Evolutionary conservation across 2,113 vertebrate species (phyloP), one percentile per base, ranked within the genome.

Genomic region (Pleuronectes platessa): DNA sequence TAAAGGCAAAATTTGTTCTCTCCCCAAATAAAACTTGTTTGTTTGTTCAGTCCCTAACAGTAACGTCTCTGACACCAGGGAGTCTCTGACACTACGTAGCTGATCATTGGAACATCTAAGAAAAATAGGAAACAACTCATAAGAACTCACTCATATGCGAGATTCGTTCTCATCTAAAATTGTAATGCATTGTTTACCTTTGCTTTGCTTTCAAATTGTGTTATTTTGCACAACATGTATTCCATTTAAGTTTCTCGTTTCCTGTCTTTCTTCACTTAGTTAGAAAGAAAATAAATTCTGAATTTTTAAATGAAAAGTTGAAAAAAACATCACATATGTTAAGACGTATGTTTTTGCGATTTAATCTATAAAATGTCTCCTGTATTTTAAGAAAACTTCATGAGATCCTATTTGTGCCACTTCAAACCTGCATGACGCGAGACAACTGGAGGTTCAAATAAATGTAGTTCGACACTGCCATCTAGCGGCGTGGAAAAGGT

Each of bases 401-500:
- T 3, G 15, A 5, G 14, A 49, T 49, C 5, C 17, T 18, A 17
- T 42, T 42, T 12, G 13, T 61, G 65, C 18, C 0, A 14, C 37
- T 17, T 35, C 62, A 14, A 37, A 15, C 5, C 12, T 21, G 20
- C 0, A 23, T 11, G 6, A 59, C 2, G 11, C 3, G 12, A 21
- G 15, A 23, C 7, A 56, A 1, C 3, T 21, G 21, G 5, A 37
- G 2, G 1, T 4, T 60, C 68, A 18, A 51, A 49, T 27, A 76
- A 68, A 75, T 26, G 11, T 18, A 78, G 58, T 24, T 42, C 4
- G 15, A 82, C 31, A 45, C 47, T 47, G 79, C 78, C 84, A 88
- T 79, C 90, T 82, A 72, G 4, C 2, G 90, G 80, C 40, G 2
- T 1, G 40, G 4, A 31, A 0, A 35, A 31, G 20, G 15, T 21